Evolutionary conservation across 2,888 invertebrate genomes (phyloP), one percentile per base, ranked within the genome.

Genomic region (Spicauda simplicius): DNA sequence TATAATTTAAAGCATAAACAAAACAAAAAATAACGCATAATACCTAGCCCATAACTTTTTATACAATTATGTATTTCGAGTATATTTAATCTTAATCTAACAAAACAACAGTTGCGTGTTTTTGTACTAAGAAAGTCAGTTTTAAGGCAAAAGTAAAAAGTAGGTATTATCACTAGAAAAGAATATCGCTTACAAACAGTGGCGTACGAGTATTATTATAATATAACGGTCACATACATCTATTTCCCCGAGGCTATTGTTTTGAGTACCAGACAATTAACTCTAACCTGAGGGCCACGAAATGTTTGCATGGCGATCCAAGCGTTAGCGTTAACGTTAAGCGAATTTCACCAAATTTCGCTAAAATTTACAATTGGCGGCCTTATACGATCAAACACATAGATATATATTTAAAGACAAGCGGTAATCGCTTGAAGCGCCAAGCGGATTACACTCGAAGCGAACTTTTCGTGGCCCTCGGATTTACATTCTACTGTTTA

Each of bases 191-290:
- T 54, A 41, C 61, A 55, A 30, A 55, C 20, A 55, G 57, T 50
- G 57, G 41, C 52, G 18, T 19, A 50, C 18, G 50, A 50, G 50
- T 50, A 37, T 25, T 61, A 61, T 41, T 53, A 7, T 52, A 62
- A 33, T 54, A 53, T 53, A 53, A 58, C 53, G 25, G 52, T 16
- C 19, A 41, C 10, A 33, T 52, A 64, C 41, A 64, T 37, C 41
- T 53, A 58, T 64, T 58, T 52, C 52, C 57, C 64, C 52, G 57
- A 64, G 57, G 57, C 57, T 56, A 64, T 64, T 50, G 57, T 64
- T 57, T 64, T 64, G 64, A 64, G 64, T 45, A 37, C 52, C 64
- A 52, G 64, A 57, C 57, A 64, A 64, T 64, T 60, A 57, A 52
- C 57, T 52, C 52, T 52, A 57, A 50, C 20, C 25, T 2, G 25